phyloP scores from a whole-genome alignment of 2,797 vertebrate genomes.

The Pseudomugil tenellus region DNA sequence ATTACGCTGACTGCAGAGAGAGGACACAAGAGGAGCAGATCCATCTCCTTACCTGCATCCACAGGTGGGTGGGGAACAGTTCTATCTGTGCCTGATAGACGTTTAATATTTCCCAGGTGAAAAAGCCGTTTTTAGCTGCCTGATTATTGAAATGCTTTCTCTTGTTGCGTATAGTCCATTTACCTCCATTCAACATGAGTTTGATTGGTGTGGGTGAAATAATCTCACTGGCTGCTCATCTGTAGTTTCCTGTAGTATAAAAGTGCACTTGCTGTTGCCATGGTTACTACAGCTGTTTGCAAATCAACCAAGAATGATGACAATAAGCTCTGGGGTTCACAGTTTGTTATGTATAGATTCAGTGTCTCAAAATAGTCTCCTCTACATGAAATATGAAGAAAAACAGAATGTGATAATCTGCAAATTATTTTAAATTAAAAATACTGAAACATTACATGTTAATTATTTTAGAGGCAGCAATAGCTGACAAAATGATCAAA shows the following conservation, averaged over 20 bases:
- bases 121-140: background rate
- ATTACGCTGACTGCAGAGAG: slow-evolving; percentile 86
- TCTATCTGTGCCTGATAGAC: background rate
- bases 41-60: slow-evolving; percentile 75
- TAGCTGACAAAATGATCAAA: background rate
- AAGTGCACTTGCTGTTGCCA: background rate
- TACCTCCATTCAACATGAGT: background rate
- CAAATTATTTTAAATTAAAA: background rate
- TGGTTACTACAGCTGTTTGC: background rate
- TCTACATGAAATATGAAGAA: background rate
- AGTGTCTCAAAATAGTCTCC: background rate
- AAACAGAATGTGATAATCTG: background rate
- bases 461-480: background rate
- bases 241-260: background rate
- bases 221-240: background rate
- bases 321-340: background rate
- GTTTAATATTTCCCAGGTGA: background rate
- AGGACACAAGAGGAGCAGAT: slow-evolving; percentile 86
- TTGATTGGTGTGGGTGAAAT: background rate
- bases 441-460: background rate
- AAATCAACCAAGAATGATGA: background rate
- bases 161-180: background rate
- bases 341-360: background rate
- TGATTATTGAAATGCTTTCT: background rate
- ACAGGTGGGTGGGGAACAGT: slow-evolving; percentile 82